Evolutionary conservation across 1,140 invertebrate genomes (phyloP), one percentile per base, ranked within the genome.

Genomic region (Neodiprion fabricii): DNA sequence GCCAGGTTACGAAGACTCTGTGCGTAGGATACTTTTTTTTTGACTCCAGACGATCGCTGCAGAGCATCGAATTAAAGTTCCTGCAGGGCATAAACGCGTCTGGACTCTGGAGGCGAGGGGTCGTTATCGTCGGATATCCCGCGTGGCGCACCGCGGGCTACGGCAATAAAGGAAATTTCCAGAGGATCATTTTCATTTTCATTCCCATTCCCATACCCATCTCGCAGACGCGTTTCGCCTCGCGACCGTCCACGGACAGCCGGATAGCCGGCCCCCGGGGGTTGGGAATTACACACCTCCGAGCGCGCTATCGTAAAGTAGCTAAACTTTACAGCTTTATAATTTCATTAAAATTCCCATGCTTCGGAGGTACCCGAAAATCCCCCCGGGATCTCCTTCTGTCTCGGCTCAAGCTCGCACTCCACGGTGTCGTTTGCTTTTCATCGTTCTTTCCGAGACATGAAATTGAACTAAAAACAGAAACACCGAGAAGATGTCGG

Each of bases 291-390:
- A 61, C 53, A 61, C 53, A 61, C 53, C 53, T 61, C 53, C 11
- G 70, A 75, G 40, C 40, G 48, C 67, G 9, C 70, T 66, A 68
- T 67, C 78, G 76, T 82, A 81, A 79, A 82, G 72, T 76, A 75
- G 75, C 75, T 70, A 74, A 75, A 79, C 76, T 82, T 82, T 82
- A 82, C 72, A 75, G 72, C 76, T 77, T 80, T 77, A 79, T 79
- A 80, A 82, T 81, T 82, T 80, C 76, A 78, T 78, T 73, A 82
- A 82, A 80, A 79, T 76, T 75, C 77, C 72, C 77, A 71, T 76
- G 67, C 72, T 74, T 77, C 75, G 77, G 75, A 74, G 70, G 53
- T 10, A 48, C 50, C 69, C 53, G 71, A 70, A 50, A 50, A 12
- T 23, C 67, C 9, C 9, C 23, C 48, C 21, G 72, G 49, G 66